Base-by-base conservation (phyloP, 2,888 invertebrate genomes). In the Coenonympha glycerion region DNA sequence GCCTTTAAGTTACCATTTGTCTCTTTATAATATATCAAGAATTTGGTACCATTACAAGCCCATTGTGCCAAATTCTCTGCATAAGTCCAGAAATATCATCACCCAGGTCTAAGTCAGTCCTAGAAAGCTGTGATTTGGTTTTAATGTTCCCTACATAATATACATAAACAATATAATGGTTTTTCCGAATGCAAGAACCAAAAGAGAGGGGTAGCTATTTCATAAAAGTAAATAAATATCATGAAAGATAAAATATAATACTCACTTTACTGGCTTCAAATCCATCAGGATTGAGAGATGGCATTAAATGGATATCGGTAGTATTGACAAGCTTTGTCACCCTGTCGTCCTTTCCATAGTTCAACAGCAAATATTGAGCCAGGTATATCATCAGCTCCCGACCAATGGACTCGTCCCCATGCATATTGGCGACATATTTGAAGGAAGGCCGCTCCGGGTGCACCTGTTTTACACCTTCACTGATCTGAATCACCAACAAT, bases 261-360 rank as follows among this genome's bases (percentile, higher is more conserved):
- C 82, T 84, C 83, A 95, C 95, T 90, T 89, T 71, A 45, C 97
- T 94, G 49, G 88, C 89, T 73, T 95, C 95, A 87, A 92, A 98
- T 11, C 99, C 99, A 89, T 99, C 91, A 26, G 99, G 99, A 87
- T 99, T 99, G 91, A 99, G 92, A 0, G 97, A 94, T 0, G 99
- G 98, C 95, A 99, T 94, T 65, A 99, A 85, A 78, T 93, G 97
- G 57, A 99, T 96, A 71, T 98, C 95, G 0, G 97, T 98, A 3
- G 82, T 88, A 69, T 98, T 92, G 1, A 99, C 90, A 49, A 99
- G 78, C 52, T 87, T 88, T 0, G 94, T 93, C 15, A 98, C 89
- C 49, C 94, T 86, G 0, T 90, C 86, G 62, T 90, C 89, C 49
- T 86, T 90, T 2, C 91, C 92, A 70, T 94, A 95, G 69, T 93